Evolutionary conservation across 2,888 invertebrate species (phyloP).

Genomic region (Cheilosia vulpina): DNA sequence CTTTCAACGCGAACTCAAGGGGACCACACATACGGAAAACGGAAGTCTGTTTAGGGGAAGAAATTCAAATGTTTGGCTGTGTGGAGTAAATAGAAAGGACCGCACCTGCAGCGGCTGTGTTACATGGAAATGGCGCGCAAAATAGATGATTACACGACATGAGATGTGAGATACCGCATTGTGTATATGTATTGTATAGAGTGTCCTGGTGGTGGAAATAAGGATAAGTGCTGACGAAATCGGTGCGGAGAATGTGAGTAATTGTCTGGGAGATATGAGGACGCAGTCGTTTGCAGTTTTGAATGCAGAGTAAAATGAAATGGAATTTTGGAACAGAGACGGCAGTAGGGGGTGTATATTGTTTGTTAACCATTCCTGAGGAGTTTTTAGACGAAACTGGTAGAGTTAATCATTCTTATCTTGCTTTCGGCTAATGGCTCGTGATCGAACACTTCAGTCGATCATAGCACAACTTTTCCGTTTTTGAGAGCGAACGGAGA

Average conservation of each 20-base stretch:
- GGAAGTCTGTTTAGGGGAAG: background rate
- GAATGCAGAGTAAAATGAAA: constrained; percentile 16
- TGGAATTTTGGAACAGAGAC: constrained; percentile 8
- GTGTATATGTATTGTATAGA: background rate
- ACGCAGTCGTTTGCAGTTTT: background rate
- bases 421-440: no score
- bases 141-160: constrained; percentile 14
- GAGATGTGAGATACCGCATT: constrained; percentile 33
- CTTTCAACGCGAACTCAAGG: constrained; percentile 14
- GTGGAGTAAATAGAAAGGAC: background rate
- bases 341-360: background rate
- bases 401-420: no score
- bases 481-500: no score
- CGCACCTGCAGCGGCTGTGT: background rate
- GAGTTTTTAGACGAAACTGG: no score
- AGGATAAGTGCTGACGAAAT: constrained; percentile 41
- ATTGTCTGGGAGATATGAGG: constrained; percentile 30
- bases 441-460: no score
- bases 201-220: constrained; percentile 21
- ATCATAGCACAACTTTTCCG: no score
- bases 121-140: constrained; percentile 1
- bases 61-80: background rate
- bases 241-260: constrained; percentile 30
- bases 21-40: background rate
- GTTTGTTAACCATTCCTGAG: no score